These are phyloP conservation scores for Araneus ventricosus DNA, from an alignment of 1,140 invertebrate genomes.

Conservation along the genomic window DNA sequence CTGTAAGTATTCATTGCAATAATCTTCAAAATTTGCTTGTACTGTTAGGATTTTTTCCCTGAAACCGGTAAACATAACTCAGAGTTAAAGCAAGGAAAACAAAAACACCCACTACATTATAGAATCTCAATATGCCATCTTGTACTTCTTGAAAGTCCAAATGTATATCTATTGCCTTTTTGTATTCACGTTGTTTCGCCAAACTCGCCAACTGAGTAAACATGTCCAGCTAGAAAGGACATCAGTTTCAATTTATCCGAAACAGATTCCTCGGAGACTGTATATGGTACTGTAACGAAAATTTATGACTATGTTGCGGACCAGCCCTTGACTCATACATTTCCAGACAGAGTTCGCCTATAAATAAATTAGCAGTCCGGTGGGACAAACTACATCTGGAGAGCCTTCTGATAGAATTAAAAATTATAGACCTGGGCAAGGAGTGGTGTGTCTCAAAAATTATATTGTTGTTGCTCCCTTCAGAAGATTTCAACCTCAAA, in stretches of 20 bases:
- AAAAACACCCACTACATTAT: not conserved
- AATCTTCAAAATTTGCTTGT: not conserved
- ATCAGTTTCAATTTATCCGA: conserved; percentile 67
- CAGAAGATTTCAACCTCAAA: not conserved
- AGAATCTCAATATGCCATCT: not conserved
- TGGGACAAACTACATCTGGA: conserved; percentile 47
- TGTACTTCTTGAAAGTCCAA: not conserved
- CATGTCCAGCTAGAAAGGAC: conserved; percentile 43
- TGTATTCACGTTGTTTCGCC: not conserved
- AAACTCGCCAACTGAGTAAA: conserved; percentile 34
- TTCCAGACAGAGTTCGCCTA: not conserved
- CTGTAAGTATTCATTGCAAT: not conserved
- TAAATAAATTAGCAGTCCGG: conserved; percentile 56
- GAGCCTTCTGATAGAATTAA: conserved; percentile 17
- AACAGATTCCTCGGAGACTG: conserved; percentile 34
- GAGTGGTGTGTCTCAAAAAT: conserved; percentile 2
- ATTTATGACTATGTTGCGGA: conserved; percentile 38
- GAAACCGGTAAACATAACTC: not conserved
- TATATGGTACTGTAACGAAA: conserved; percentile 44
- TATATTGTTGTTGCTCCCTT: not conserved
- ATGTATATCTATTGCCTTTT: conserved; percentile 16
- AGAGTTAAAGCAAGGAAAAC: not conserved
- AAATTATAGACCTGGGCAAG: not conserved
- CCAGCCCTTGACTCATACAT: conserved; percentile 55
- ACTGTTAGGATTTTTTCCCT: not conserved